Evolutionary conservation across 1,140 invertebrate species (phyloP).

Genomic region (Neodiprion lecontei): DNA sequence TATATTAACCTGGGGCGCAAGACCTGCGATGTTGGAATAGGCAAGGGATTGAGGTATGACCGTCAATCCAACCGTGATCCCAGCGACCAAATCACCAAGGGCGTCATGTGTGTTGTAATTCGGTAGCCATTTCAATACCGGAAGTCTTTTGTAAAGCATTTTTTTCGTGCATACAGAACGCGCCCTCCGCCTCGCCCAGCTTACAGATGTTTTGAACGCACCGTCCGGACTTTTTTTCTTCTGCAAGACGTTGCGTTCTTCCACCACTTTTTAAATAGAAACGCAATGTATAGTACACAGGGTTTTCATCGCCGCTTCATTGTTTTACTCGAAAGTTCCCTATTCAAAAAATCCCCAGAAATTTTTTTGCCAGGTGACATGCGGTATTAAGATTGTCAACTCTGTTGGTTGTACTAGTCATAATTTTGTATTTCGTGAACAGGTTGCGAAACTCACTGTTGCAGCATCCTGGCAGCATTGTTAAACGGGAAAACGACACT

Average conservation of each 20-base stretch:
- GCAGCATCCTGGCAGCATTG: slow-evolving; percentile 38
- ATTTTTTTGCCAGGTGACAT: too few relatives aligned
- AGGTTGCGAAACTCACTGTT: slow-evolving; percentile 36
- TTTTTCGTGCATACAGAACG: slow-evolving; percentile 66
- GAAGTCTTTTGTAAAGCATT: slow-evolving; percentile 73
- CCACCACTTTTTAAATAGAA: slow-evolving; percentile 46
- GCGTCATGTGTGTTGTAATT: slow-evolving; percentile 72
- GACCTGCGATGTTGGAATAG: slow-evolving; percentile 83
- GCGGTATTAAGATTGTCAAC: too few relatives aligned
- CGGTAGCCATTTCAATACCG: slow-evolving; percentile 77
- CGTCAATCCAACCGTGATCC: slow-evolving; percentile 85
- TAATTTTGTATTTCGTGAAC: too few relatives aligned
- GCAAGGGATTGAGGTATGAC: slow-evolving; percentile 83
- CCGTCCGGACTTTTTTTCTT: slow-evolving; percentile 43
- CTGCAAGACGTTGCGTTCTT: slow-evolving; percentile 45
- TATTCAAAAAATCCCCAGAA: too few relatives aligned
- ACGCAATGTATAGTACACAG: neutral
- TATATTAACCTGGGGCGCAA: slow-evolving; percentile 70
- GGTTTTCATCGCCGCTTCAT: neutral
- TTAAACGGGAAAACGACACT: slow-evolving; percentile 30
- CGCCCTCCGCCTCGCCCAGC: slow-evolving; percentile 50
- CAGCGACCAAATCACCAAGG: slow-evolving; percentile 82
- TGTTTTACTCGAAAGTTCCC: too few relatives aligned
- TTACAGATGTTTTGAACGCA: slow-evolving; percentile 38
- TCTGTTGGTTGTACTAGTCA: too few relatives aligned